Percentiles rank a stretch among this genome's conserved stretches.
These are phyloP conservation scores for Drosophila suboccidentalis DNA, from an alignment of 2,888 invertebrate species.

Conservation along the genomic window DNA sequence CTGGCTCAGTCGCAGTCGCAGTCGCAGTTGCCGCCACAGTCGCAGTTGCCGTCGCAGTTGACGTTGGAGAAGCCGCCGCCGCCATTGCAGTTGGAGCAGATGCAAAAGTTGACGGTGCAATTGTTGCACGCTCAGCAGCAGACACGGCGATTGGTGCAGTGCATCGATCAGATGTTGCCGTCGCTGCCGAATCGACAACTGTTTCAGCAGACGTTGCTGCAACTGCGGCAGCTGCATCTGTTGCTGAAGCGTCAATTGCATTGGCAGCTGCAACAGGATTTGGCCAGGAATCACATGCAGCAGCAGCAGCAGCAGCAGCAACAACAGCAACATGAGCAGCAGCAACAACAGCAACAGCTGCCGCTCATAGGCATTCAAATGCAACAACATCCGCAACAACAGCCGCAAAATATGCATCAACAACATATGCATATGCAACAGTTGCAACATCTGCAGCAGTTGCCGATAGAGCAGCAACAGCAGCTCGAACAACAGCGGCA, in stretches of 20 bases:
- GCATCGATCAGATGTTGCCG: slow-evolving; percentile 39
- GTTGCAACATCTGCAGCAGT: not conserved
- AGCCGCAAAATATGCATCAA: not conserved
- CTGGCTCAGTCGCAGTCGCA: not conserved
- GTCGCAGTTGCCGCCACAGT: not conserved
- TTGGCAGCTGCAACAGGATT: slow-evolving; percentile 10
- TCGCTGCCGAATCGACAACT: slow-evolving; percentile 29
- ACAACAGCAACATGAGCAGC: not conserved
- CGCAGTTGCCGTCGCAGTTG: not conserved
- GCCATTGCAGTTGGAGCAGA: slow-evolving; percentile 7
- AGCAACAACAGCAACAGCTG: not conserved
- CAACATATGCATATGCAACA: not conserved
- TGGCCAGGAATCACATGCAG: slow-evolving; percentile 11
- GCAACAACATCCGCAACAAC: not conserved
- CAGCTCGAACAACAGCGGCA: not conserved
- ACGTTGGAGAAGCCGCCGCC: not conserved
- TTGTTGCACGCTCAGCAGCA: slow-evolving; percentile 32
- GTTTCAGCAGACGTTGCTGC: slow-evolving; percentile 23
- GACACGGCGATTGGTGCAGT: slow-evolving; percentile 23
- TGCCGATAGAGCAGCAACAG: not conserved
- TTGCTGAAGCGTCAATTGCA: slow-evolving; percentile 39
- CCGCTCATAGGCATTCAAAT: not conserved
- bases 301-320: slow-evolving; percentile 6
- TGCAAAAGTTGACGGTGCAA: slow-evolving; percentile 16
- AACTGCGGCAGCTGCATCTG: slow-evolving; percentile 31